Evolutionary conservation across 2,797 vertebrate species (phyloP).

Genomic region (Lycodopsis pacificus): DNA sequence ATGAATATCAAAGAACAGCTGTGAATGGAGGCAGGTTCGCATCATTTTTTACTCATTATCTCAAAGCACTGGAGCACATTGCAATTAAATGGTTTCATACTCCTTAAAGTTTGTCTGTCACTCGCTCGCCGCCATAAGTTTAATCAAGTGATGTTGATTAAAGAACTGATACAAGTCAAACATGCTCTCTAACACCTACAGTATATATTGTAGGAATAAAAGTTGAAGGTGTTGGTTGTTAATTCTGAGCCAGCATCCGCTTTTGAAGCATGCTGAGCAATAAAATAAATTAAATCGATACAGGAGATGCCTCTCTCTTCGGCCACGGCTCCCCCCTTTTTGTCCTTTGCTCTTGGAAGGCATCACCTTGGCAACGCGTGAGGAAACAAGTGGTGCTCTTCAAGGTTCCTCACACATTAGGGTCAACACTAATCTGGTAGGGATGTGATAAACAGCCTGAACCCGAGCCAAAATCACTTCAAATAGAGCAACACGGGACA

Average conservation of each 20-base stretch:
- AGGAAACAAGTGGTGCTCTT: conserved; percentile 80
- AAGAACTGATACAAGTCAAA: conserved; percentile 34
- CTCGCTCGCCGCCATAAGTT: conserved; percentile 38
- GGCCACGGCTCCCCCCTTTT: conserved; percentile 51
- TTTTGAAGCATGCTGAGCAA: conserved; percentile 51
- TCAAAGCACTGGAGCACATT: conserved; percentile 73
- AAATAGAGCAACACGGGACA: conserved; percentile 68
- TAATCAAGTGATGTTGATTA: conserved; percentile 67
- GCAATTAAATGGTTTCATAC: conserved; percentile 72
- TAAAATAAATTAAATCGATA: conserved; percentile 32
- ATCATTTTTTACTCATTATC: conserved; percentile 78
- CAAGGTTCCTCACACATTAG: conserved; percentile 80
- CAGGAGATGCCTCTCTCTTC: conserved; percentile 44
- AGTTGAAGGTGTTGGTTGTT: conserved; percentile 4
- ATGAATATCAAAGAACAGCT: conserved; percentile 92
- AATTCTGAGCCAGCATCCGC: conserved; percentile 24
- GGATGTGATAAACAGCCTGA: conserved; percentile 81
- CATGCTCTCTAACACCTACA: not conserved
- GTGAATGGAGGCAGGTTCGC: conserved; percentile 78
- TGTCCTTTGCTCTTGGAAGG: conserved; percentile 76
- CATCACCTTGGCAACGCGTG: conserved; percentile 84
- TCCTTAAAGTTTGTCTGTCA: conserved; percentile 63
- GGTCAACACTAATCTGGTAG: conserved; percentile 82
- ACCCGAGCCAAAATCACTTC: conserved; percentile 79
- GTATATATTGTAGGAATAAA: not conserved